These are phyloP conservation scores for Cepaea hortensis DNA, from an alignment of 2,888 invertebrate species.

Conservation along the genomic window DNA sequence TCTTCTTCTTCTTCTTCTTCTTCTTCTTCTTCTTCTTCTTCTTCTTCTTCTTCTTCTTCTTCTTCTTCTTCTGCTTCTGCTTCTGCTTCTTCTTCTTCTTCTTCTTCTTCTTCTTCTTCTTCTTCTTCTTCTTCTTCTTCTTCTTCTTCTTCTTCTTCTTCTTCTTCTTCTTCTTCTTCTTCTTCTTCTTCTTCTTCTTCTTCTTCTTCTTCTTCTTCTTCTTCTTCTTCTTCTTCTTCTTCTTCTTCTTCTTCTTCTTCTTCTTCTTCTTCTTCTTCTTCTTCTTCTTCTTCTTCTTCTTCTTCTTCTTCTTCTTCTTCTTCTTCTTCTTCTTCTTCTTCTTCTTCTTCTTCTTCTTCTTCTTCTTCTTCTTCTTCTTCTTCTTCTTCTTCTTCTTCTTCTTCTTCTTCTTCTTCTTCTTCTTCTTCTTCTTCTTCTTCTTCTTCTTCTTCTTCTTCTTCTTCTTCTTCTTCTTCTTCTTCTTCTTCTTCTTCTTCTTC, in stretches of 20 bases:
- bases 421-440: conserved; percentile 3
- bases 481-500: not conserved
- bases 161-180: not conserved
- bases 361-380: not conserved
- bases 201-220: not conserved
- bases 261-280: conserved; percentile 10
- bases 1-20: no score
- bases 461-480: not conserved
- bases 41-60: no score
- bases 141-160: not conserved
- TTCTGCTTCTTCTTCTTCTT: not conserved
- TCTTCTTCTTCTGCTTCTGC: no score
- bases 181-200: not conserved
- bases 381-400: conserved; percentile 10
- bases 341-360: not conserved
- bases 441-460: conserved; percentile 2
- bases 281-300: conserved; percentile 1
- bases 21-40: no score
- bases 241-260: conserved; percentile 4
- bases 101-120: not conserved
- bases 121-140: not conserved
- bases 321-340: not conserved
- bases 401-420: conserved; percentile 5
- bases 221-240: conserved; percentile 19
- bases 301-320: conserved; percentile 6